These are phyloP conservation scores for Drosophila hamatofila DNA, from an alignment of 2,888 invertebrate species.

Conservation along the genomic window DNA sequence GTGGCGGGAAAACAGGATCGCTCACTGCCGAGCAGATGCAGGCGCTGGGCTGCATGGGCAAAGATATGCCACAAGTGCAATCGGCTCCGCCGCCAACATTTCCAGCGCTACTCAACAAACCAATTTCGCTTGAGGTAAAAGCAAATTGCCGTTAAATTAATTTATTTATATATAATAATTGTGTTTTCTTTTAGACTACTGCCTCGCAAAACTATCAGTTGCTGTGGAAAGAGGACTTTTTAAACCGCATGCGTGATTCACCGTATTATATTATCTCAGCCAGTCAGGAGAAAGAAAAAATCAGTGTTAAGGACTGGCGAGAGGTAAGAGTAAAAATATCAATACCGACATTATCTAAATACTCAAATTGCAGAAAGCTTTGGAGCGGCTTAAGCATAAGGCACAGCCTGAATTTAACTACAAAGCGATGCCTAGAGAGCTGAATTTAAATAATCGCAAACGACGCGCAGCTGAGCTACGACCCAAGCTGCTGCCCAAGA, in stretches of 20 bases:
- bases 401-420: constrained; percentile 85
- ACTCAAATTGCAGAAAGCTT: constrained; percentile 62
- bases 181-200: constrained; percentile 82
- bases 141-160: accelerated
- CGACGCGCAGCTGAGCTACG: constrained; percentile 55
- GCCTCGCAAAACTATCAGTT: constrained; percentile 89
- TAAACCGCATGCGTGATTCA: constrained; percentile 90
- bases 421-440: constrained; percentile 88
- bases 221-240: constrained; percentile 90
- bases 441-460: constrained; percentile 82
- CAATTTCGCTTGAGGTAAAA: constrained; percentile 85
- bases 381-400: constrained; percentile 77
- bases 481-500: constrained; percentile 60
- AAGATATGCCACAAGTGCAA: constrained; percentile 86
- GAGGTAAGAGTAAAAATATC: constrained; percentile 41
- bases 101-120: constrained; percentile 87
- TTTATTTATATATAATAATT: not conserved
- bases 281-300: constrained; percentile 41
- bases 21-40: constrained; percentile 84
- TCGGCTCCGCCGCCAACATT: constrained; percentile 88
- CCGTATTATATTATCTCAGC: constrained; percentile 84
- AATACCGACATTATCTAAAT: not conserved
- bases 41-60: constrained; percentile 83
- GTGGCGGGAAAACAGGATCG: constrained; percentile 82
- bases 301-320: constrained; percentile 61